Evolutionary conservation across 2,888 invertebrate genomes (phyloP), one percentile per base, ranked within the genome.

Genomic region (Acronicta psi): DNA sequence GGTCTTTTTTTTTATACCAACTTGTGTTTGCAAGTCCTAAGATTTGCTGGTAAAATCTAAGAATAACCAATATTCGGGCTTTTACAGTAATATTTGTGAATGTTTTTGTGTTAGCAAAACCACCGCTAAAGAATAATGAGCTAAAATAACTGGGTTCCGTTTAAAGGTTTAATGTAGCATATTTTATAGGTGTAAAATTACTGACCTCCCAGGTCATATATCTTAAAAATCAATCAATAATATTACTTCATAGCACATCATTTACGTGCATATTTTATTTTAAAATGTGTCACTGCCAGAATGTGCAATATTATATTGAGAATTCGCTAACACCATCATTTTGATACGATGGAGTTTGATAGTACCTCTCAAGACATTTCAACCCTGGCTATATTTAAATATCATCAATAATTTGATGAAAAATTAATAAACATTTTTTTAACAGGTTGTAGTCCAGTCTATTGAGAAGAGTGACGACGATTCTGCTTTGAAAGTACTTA

Each of bases 391-490:
- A 14, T 7, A 36, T 36, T 44, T 17, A 34, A 13, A 29, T 9
- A 5, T 7, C 2, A 25, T 14, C 6, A 43, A 10, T 16, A 16
- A 3, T 10, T 16, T 11, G 8, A 23, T 14, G 10, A 43, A 11
- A 43, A 16, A 1, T 13, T 2, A 4, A 7, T 31, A 20, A n/a
- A 20, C 6, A 16, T 5, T 29, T 49, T 44, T 57, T 72, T 45
- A 56, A 29, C 84, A 96, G 95, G 96, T 96, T 45, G 95, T 97
- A 40, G 97, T 97, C 18, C 96, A 97, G 84, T 98, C 98, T 70
- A 96, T 98, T 53, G 97, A 97, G 75, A 96, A 96, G 67, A 96
- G 96, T 75, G 97, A 98, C 23, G 99, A 99, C 84, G 99, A 99
- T 85, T 96, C 98, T 25, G 94, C 99, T 31, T 90, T 99, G 29